These are phyloP conservation scores for Triplophysa bombifrons DNA, from an alignment of 2,797 vertebrate genomes.

Conservation along the genomic window DNA sequence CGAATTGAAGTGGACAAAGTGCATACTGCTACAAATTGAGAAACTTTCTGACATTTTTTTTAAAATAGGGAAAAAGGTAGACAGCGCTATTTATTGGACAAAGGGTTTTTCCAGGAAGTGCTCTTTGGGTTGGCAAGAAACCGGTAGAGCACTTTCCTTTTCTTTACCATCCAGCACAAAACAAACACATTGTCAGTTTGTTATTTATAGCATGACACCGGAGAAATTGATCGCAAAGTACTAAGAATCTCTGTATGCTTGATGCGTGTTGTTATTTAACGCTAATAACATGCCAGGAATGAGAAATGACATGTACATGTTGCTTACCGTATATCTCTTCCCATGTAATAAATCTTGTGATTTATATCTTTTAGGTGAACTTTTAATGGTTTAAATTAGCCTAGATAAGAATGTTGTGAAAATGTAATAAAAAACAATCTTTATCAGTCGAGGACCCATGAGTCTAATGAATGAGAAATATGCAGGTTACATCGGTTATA, in stretches of 20 bases:
- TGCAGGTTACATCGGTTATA: slow-evolving; percentile 9
- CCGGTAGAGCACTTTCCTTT: neutral
- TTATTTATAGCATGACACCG: slow-evolving; percentile 1
- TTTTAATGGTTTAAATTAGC: slow-evolving; percentile 35
- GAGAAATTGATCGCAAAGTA: neutral
- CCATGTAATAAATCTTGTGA: slow-evolving; percentile 15
- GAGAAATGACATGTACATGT: neutral
- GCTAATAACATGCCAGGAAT: slow-evolving; percentile 25
- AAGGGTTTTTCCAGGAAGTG: slow-evolving; percentile 2
- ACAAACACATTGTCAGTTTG: neutral
- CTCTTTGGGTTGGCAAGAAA: neutral
- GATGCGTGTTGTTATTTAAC: slow-evolving; percentile 2
- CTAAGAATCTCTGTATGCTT: neutral
- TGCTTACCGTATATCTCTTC: slow-evolving; percentile 8
- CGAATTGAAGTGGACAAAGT: slow-evolving; percentile 10
- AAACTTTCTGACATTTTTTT: slow-evolving; percentile 4
- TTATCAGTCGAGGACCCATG: slow-evolving; percentile 3
- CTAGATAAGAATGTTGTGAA: slow-evolving; percentile 31
- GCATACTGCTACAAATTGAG: neutral
- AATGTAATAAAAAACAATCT: slow-evolving; percentile 21
- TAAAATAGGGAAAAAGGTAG: neutral
- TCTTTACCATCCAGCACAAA: neutral
- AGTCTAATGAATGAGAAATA: slow-evolving; percentile 6
- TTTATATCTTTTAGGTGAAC: slow-evolving; percentile 26
- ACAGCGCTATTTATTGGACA: slow-evolving; percentile 7